Conservation (phyloP, 2,797 vertebrate species). For the Thamnophis elegans region DNA sequence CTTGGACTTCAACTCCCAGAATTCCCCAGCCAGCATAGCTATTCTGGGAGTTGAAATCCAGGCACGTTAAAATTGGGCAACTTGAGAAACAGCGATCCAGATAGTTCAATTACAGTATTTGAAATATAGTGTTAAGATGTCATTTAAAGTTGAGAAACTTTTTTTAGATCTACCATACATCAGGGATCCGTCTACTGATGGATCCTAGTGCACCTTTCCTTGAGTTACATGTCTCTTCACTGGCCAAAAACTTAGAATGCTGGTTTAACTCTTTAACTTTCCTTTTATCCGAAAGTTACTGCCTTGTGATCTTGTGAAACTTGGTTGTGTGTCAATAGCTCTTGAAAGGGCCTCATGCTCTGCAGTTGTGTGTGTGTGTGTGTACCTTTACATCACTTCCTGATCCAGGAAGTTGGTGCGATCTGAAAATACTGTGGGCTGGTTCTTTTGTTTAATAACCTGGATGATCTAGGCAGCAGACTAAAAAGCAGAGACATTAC, state of each 20-base stretch:
- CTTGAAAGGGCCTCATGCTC: constrained; percentile 22
- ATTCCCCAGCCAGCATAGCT: background rate
- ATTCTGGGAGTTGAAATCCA: background rate
- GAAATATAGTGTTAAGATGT: background rate
- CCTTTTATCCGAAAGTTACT: too few relatives aligned
- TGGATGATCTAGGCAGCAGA: too few relatives aligned
- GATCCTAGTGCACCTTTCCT: background rate
- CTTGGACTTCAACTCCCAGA: background rate
- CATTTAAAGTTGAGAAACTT: background rate
- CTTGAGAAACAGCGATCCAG: background rate
- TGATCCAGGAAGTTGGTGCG: constrained; percentile 59
- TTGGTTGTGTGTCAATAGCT: background rate
- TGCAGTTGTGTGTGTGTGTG: background rate
- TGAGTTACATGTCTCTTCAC: background rate
- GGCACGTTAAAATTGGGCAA: background rate
- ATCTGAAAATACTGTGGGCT: background rate
- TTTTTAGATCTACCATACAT: background rate
- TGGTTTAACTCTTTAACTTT: background rate
- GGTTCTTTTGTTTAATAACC: background rate
- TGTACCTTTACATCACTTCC: constrained; percentile 46
- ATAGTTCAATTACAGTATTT: background rate
- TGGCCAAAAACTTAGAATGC: background rate
- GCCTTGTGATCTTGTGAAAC: background rate
- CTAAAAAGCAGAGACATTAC: too few relatives aligned
- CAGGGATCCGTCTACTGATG: background rate